These are phyloP conservation scores for Caradrina kadenii DNA, from an alignment of 2,888 invertebrate species.

Conservation along the genomic window DNA sequence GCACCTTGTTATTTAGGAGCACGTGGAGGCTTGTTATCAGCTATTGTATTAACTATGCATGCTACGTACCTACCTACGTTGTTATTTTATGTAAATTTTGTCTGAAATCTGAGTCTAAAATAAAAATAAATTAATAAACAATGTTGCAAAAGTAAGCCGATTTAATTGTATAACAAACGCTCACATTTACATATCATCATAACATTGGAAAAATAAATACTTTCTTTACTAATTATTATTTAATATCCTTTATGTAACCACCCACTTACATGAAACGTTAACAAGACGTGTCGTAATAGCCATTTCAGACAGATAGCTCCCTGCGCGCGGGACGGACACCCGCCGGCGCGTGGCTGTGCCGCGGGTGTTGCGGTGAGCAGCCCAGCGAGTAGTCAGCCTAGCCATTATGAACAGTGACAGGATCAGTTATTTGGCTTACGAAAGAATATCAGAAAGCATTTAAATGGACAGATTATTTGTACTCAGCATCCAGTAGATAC, in stretches of 20 bases:
- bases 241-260: neutral
- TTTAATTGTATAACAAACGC: no score
- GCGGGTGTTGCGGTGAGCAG: constrained; percentile 5
- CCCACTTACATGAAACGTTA: neutral
- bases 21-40: no score
- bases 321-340: neutral
- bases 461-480: neutral
- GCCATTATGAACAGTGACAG: neutral
- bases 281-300: constrained; percentile 2
- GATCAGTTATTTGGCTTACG: neutral
- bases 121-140: no score
- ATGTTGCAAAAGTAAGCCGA: no score
- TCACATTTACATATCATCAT: no score
- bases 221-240: neutral
- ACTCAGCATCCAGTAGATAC: neutral
- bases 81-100: no score
- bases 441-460: neutral
- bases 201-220: no score
- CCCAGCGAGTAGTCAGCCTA: neutral
- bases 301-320: constrained; percentile 1
- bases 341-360: constrained; percentile 22
- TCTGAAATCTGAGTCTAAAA: no score
- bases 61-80: no score
- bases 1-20: no score
- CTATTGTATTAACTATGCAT: no score